A percentile compares a stretch with the other conserved stretches of the same genome.
phyloP scores from a whole-genome alignment of 2,113 vertebrate genomes.

The Takifugu bimaculatus region DNA sequence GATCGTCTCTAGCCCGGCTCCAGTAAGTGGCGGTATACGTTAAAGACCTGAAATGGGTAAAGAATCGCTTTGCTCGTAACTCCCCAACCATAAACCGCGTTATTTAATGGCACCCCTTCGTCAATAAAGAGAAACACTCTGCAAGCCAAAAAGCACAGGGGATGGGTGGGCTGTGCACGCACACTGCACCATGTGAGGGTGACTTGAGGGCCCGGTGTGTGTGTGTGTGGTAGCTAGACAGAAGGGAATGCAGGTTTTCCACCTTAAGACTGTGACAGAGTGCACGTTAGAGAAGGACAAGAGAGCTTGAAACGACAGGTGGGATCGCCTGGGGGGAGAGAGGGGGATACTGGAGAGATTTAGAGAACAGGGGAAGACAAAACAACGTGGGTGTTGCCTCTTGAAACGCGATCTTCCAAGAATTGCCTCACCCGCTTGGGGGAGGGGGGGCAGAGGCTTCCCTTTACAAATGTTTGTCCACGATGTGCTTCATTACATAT shows the following conservation, averaged over 20 bases:
- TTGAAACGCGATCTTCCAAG: no score
- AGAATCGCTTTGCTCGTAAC: conserved; percentile 11
- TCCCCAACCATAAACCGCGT: conserved; percentile 39
- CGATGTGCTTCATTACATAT: background rate
- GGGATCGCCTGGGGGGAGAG: conserved; percentile 1
- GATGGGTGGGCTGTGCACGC: background rate
- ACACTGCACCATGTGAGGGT: background rate
- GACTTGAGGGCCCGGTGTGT: no score
- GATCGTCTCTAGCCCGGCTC: no score
- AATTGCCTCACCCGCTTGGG: background rate
- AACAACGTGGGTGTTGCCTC: no score
- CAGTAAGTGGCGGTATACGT: no score
- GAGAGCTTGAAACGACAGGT: conserved; percentile 4
- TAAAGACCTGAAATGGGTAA: conserved; percentile 20
- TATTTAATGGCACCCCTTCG: conserved; percentile 21
- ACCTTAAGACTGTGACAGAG: no score
- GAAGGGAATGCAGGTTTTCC: no score
- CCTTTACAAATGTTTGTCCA: no score
- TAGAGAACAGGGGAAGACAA: no score
- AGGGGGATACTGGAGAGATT: no score
- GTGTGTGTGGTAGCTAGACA: no score
- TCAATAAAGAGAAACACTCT: conserved; percentile 30
- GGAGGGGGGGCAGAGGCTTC: conserved; percentile 24
- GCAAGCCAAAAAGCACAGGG: conserved; percentile 24
- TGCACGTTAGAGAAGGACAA: no score